Evolutionary conservation across 1,140 invertebrate species (phyloP), one percentile per base, ranked within the genome.

Genomic region (Heliconius congener): DNA sequence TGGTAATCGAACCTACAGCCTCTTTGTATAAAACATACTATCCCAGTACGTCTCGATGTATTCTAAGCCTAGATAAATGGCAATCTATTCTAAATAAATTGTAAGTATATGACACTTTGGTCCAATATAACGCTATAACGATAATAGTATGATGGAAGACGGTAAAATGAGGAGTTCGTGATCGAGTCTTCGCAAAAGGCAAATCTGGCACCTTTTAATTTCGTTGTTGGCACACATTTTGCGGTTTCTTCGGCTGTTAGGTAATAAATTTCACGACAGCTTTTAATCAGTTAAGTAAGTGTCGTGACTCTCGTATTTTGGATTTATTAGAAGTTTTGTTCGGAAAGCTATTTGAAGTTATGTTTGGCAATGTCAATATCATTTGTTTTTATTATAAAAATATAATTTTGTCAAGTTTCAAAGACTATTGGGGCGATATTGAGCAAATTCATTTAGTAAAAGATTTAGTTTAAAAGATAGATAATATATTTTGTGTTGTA

Each of bases 181-280:
- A 81, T 76, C 72, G n/a, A 34, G 66, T 72, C 74, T 81, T 74
- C 72, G 42, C 42, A 46, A 46, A 46, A 46, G 73, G 73, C 72
- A 74, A 81, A 76, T 50, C 55, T 57, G 27, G 23, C 60, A 81
- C 80, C 79, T 77, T 74, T 77, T 77, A 71, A 77, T 81, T 77
- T 74, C 71, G 60, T 34, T 76, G 77, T 81, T 81, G 77, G 60
- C 46, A 81, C 72, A 66, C 16, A 39, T 74, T 66, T 77, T 74
- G 71, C 57, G 75, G 79, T 81, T 77, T 52, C 9, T 66, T 66
- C 27, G 60, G 8, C 11, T 66, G 60, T 66, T 66, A n/a, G 60
- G 60, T 23, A 66, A 66, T 16, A 30, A 46, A 72, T 77, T 77
- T 52, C 60, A 66, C 27, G 60, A 23, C 11, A 66, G 23, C 23